phyloP scores from a whole-genome alignment of 2,113 vertebrate species.

The Siniperca knerii region DNA sequence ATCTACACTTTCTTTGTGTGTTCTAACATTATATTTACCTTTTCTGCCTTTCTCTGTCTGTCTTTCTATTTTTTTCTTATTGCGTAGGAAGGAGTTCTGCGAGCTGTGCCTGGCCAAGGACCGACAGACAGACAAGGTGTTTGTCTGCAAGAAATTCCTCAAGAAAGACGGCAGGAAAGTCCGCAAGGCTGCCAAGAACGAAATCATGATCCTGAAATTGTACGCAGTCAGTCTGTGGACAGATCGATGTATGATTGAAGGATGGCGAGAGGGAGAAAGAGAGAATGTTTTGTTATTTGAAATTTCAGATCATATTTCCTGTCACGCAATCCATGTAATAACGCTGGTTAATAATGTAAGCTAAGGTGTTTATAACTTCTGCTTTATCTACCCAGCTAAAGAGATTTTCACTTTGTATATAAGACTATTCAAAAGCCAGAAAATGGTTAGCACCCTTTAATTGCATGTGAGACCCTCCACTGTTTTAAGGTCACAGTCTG shows the following conservation, averaged over 20 bases:
- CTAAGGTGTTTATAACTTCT: conserved; percentile 21
- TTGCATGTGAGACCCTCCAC: not conserved
- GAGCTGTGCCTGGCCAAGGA: conserved; percentile 89
- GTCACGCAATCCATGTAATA: conserved; percentile 1
- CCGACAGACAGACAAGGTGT: conserved; percentile 87
- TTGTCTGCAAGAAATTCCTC: conserved; percentile 90
- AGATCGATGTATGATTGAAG: conserved; percentile 57
- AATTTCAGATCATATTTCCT: not conserved
- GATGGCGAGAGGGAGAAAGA: conserved; percentile 22
- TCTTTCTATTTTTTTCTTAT: conserved; percentile 28
- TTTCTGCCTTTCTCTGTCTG: conserved; percentile 14
- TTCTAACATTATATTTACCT: conserved; percentile 14
- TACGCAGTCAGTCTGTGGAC: conserved; percentile 73
- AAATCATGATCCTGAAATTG: conserved; percentile 92
- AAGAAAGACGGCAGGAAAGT: conserved; percentile 91
- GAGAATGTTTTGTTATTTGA: conserved; percentile 21
- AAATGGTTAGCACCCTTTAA: not conserved
- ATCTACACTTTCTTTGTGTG: not conserved
- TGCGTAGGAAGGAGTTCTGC: conserved; percentile 89
- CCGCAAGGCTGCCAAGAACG: conserved; percentile 90
- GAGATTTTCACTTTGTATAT: not conserved
- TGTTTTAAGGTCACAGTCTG: not conserved
- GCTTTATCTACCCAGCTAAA: not conserved
- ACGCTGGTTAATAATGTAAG: not conserved
- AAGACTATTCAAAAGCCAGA: conserved; percentile 15